Percentiles rank a stretch among this genome's conserved stretches.
Evolutionary conservation across 2,113 vertebrate species (phyloP).

Genomic region (Bujurquina vittata): DNA sequence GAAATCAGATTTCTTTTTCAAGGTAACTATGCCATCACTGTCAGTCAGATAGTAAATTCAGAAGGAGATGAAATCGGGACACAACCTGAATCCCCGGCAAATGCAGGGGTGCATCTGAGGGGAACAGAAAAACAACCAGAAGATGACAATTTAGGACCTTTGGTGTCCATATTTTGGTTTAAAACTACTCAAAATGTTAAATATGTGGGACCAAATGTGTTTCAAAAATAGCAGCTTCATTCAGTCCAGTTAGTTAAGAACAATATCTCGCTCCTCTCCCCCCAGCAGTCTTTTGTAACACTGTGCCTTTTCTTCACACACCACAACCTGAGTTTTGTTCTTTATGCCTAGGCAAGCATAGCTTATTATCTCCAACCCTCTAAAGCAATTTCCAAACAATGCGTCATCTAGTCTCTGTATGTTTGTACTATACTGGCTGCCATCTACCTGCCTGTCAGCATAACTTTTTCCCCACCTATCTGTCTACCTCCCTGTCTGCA

Average conservation of each 20-base stretch:
- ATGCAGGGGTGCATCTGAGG: background rate
- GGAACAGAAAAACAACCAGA: background rate
- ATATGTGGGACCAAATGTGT: background rate
- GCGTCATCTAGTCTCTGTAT: conserved; percentile 32
- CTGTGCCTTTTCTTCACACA: background rate
- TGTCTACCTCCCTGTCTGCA: conserved; percentile 6
- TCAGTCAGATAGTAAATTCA: background rate
- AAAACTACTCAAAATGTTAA: background rate
- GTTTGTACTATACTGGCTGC: conserved; percentile 14
- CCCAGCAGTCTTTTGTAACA: background rate
- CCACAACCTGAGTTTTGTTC: conserved; percentile 1
- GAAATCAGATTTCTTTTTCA: no score
- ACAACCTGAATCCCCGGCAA: background rate
- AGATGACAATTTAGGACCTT: background rate
- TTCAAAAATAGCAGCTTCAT: background rate
- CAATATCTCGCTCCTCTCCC: background rate
- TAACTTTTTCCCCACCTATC: background rate
- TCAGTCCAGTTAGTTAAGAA: conserved; percentile 17
- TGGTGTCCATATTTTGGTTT: background rate
- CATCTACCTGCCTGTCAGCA: conserved; percentile 15
- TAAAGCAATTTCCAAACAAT: conserved; percentile 47
- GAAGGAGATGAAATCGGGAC: background rate
- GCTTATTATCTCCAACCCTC: conserved; percentile 48
- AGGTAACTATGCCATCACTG: no score
- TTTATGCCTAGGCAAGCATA: conserved; percentile 26